A percentile compares a stretch with the other conserved stretches of the same genome.
These are phyloP conservation scores for Esox masquinongy DNA, from an alignment of 2,797 vertebrate species.

Conservation along the genomic window DNA sequence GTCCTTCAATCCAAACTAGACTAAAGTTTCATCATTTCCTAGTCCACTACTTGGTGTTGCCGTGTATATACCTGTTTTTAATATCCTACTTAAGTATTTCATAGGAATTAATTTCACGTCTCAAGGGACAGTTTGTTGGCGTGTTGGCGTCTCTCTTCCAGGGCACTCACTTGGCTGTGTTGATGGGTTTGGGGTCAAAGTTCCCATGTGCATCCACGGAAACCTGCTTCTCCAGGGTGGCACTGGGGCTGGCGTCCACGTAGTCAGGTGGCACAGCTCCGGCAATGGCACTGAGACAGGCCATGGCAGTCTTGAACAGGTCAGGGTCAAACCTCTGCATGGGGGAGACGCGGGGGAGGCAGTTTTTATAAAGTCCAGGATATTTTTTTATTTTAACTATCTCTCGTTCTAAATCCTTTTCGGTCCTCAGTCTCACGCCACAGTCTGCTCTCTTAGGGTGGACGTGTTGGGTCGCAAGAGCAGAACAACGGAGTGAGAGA, in stretches of 20 bases:
- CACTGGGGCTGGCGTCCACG: slow-evolving; percentile 84
- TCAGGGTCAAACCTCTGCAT: slow-evolving; percentile 93
- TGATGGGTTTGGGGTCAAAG: slow-evolving; percentile 96
- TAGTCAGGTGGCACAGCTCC: slow-evolving; percentile 96
- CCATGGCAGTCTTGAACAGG: slow-evolving; percentile 93
- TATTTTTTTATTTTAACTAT: not conserved
- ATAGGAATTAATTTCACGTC: too few species aligned
- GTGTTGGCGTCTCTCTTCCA: not conserved
- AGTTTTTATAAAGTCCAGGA: not conserved
- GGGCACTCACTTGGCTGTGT: slow-evolving; percentile 88
- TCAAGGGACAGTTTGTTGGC: too few species aligned
- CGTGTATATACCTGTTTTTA: not conserved
- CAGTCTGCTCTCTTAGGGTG: not conserved
- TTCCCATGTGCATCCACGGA: slow-evolving; percentile 94
- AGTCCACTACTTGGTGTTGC: not conserved
- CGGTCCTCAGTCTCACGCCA: not conserved
- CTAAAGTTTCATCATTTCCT: too few species aligned
- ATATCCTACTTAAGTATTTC: not conserved
- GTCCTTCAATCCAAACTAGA: not conserved
- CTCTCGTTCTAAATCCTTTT: not conserved
- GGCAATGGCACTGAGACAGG: slow-evolving; percentile 92
- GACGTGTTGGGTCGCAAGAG: not conserved
- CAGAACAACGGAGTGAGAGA: not conserved
- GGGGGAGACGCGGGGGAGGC: slow-evolving; percentile 11
- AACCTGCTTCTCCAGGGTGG: slow-evolving; percentile 87